A percentile compares a stretch with the other conserved stretches of the same genome.
Evolutionary conservation across 2,888 invertebrate species (phyloP).

Genomic region (Sarcophaga caerulescens): DNA sequence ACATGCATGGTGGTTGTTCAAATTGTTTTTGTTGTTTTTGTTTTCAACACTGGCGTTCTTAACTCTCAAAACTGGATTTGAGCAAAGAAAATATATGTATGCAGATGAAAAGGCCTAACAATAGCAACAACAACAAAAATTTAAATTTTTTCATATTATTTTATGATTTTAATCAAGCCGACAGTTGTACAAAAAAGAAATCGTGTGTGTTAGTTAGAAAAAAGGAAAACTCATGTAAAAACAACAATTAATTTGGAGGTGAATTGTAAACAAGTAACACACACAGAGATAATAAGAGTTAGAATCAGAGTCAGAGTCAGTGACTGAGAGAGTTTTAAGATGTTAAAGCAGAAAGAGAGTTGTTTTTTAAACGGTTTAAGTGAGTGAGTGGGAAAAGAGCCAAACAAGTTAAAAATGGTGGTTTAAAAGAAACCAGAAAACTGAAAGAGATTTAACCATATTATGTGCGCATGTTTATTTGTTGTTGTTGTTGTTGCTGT

Average conservation of each 20-base stretch:
- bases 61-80: slow-evolving; percentile 67
- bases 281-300: not conserved
- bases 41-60: slow-evolving; percentile 50
- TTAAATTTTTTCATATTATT: no score
- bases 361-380: no score
- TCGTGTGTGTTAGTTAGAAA: not conserved
- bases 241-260: not conserved
- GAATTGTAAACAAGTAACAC: slow-evolving; percentile 35
- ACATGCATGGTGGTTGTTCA: slow-evolving; percentile 51
- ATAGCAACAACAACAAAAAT: no score
- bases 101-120: slow-evolving; percentile 12
- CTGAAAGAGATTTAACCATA: slow-evolving; percentile 26
- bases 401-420: not conserved
- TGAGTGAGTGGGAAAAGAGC: not conserved
- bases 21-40: slow-evolving; percentile 30
- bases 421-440: not conserved
- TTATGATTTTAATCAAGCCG: not conserved
- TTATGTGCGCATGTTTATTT: slow-evolving; percentile 46
- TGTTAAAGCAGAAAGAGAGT: not conserved
- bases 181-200: slow-evolving; percentile 33
- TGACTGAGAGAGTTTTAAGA: not conserved
- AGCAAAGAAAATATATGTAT: slow-evolving; percentile 32
- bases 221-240: not conserved
- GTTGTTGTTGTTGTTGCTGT: slow-evolving; percentile 41
- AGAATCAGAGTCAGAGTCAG: slow-evolving; percentile 15